These are phyloP conservation scores for Tragelaphus buxtoni DNA, from an alignment of 2,113 vertebrate species.

Conservation along the genomic window DNA sequence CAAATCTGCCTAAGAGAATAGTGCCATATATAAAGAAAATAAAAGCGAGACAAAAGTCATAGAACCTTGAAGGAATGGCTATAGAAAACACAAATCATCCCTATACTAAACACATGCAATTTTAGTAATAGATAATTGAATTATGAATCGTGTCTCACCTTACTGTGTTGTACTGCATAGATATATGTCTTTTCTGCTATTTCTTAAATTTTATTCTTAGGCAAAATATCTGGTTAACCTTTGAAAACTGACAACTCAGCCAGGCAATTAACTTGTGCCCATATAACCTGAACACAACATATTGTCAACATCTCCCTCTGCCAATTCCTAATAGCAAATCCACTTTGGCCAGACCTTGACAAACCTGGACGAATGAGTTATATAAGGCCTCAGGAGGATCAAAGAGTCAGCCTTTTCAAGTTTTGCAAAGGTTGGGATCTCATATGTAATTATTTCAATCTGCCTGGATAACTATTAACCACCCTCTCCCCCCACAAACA, in stretches of 20 bases:
- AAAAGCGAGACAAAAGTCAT: not conserved
- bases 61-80: not conserved
- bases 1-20: not conserved
- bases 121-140: not conserved
- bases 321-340: not conserved
- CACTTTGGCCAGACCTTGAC: not conserved
- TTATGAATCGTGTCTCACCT: not conserved
- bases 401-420: not conserved
- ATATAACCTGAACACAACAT: not conserved
- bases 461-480: not conserved
- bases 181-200: not conserved
- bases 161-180: not conserved
- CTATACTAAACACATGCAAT: not conserved
- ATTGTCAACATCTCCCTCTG: not conserved
- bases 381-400: not conserved
- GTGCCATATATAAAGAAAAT: not conserved
- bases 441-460: not conserved
- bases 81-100: not conserved
- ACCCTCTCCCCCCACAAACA: accelerated
- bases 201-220: not conserved
- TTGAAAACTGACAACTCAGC: not conserved
- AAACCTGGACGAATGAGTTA: not conserved
- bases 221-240: not conserved
- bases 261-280: not conserved
- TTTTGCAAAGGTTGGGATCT: not conserved